Evolutionary conservation across 2,113 vertebrate species (phyloP), one percentile per base, ranked within the genome.

Genomic region (Corapipo altera): DNA sequence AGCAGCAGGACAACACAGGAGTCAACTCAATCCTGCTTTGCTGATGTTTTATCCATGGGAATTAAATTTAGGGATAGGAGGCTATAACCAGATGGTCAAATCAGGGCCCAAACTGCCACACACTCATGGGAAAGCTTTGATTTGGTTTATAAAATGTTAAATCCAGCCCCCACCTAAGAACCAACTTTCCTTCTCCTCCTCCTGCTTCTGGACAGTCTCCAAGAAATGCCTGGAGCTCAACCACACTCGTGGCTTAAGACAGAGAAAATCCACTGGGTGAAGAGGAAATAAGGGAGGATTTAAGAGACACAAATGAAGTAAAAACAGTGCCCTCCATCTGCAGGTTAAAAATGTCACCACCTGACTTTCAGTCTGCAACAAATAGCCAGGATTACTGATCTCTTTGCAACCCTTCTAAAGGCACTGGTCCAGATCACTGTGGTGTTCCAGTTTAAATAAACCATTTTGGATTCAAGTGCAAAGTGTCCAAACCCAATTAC

Each of bases 381-480:
- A 66, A 86, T 5, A 19, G 35, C 83, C 39, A 55, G 41, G 72
- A 74, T 78, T 12, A 15, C 35, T 8, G 30, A 61, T 54, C 57
- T 51, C 95, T 49, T 24, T 79, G 71, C 55, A 77, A 19, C 82
- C 67, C 54, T 23, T 48, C 75, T 62, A 5, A 96, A 94, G 90
- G 95, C 92, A 86, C 84, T 28, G 32, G 13, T 55, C 87, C 85
- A 48, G 71, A 80, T 28, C 33, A 12, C 88, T 30, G 67, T 0
- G 1, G 62, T 11, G 30, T n/a, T 72, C 57, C 75, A 28, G 27
- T 11, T 58, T 19, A 51, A 64, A 77, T 12, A 26, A 87, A 88
- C 57, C 35, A 19, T 39, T 75, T 64, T 37, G 58, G 61, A 85
- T 41, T 76, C 41, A 46, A 93, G 91, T 88, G 79, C 92, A 91